Conservation (phyloP, 1,140 invertebrate species). For the Diorhabda sublineata region DNA sequence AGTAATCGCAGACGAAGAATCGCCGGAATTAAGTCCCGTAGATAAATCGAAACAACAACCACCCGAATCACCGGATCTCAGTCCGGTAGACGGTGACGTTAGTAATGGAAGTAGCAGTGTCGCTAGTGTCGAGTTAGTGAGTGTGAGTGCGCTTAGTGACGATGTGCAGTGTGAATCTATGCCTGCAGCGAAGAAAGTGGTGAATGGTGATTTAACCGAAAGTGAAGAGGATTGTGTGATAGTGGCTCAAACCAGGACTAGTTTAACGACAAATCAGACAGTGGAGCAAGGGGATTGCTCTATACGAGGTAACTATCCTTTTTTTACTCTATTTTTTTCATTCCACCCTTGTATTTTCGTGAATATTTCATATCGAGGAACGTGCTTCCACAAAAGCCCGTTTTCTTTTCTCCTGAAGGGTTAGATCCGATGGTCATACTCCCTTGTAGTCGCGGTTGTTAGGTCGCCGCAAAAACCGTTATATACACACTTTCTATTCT, state of each 20-base stretch:
- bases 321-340: no score
- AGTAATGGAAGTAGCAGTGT: constrained; percentile 16
- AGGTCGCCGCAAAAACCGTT: no score
- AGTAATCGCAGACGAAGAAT: not conserved
- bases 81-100: constrained; percentile 21
- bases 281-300: constrained; percentile 32
- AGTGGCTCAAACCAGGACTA: constrained; percentile 39
- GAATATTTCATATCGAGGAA: no score
- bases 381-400: no score
- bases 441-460: no score
- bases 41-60: constrained; percentile 6
- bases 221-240: constrained; percentile 54
- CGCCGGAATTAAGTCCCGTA: not conserved
- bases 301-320: constrained; percentile 23
- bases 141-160: constrained; percentile 18
- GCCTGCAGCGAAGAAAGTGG: constrained; percentile 37
- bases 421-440: no score
- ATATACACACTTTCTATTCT: no score
- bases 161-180: constrained; percentile 23
- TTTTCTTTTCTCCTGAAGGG: no score
- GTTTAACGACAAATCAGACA: constrained; percentile 18
- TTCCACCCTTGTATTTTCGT: no score
- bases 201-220: constrained; percentile 52
- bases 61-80: constrained; percentile 3
- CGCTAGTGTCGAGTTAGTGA: constrained; percentile 21